Conservation (phyloP, 2,797 vertebrate species). For the Lates japonicus region DNA sequence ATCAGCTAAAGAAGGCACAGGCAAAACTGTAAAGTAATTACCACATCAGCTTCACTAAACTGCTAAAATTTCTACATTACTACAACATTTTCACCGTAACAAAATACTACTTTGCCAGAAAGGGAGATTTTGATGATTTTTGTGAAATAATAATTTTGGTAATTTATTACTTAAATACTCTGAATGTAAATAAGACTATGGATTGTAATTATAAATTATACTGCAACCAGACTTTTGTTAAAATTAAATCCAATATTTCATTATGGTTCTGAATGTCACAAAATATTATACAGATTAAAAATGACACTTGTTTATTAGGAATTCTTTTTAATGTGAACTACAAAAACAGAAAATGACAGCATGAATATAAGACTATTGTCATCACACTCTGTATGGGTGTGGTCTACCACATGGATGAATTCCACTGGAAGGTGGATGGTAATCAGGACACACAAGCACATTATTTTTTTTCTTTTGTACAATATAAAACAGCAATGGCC, state of each 20-base stretch:
- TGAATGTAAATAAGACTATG: slow-evolving; percentile 1
- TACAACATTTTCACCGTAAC: not conserved
- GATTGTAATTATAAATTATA: too few relatives aligned
- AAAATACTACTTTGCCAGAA: not conserved
- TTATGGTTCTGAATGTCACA: not conserved
- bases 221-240: too few relatives aligned
- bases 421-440: slow-evolving; percentile 63
- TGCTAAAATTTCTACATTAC: not conserved
- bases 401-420: slow-evolving; percentile 90
- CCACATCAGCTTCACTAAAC: not conserved
- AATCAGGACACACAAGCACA: slow-evolving; percentile 88
- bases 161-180: not conserved
- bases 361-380: slow-evolving; percentile 94
- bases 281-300: slow-evolving; percentile 41
- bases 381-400: slow-evolving; percentile 90
- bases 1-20: slow-evolving; percentile 83
- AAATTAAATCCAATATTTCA: too few relatives aligned
- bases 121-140: not conserved
- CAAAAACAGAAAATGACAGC: slow-evolving; percentile 94
- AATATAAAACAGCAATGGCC: slow-evolving; percentile 96
- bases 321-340: slow-evolving; percentile 95
- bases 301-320: slow-evolving; percentile 87
- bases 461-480: slow-evolving; percentile 88
- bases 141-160: not conserved
- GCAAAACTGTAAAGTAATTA: slow-evolving; percentile 86